Evolutionary conservation across 2,113 vertebrate genomes (phyloP).

Genomic region (Hypomesus transpacificus): DNA sequence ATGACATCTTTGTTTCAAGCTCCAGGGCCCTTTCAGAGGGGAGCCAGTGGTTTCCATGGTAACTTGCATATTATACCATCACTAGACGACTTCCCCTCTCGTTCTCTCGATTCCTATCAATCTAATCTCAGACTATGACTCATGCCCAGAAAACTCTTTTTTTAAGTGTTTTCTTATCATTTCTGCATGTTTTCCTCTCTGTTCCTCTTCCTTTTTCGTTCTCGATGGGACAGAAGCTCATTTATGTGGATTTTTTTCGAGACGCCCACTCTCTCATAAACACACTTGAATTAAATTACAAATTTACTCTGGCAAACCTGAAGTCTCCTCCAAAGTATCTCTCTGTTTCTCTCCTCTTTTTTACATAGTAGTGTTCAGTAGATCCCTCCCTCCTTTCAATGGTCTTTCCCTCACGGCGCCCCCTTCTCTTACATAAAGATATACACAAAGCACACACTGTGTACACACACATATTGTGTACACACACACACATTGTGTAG

Average conservation of each 20-base stretch:
- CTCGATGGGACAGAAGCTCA: background rate
- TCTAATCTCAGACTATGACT: background rate
- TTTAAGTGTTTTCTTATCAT: background rate
- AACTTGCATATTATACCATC: background rate
- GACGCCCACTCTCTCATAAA: background rate
- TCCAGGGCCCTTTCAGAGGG: background rate
- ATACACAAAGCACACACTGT: background rate
- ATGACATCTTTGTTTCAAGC: background rate
- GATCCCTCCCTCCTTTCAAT: background rate
- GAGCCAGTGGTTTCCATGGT: background rate
- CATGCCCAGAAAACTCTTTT: background rate
- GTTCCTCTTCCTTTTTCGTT: background rate
- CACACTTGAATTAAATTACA: constrained; percentile 2
- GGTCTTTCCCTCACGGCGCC: background rate
- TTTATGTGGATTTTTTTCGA: background rate
- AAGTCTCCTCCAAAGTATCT: background rate
- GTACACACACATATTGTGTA: background rate
- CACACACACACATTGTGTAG: background rate
- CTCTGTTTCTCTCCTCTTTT: background rate
- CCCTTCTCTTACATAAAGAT: background rate
- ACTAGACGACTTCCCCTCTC: background rate
- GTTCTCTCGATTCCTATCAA: background rate
- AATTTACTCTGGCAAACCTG: constrained; percentile 3
- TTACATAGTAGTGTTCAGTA: background rate
- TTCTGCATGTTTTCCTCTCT: background rate